Evolutionary conservation across 1,140 invertebrate species (phyloP).

Genomic region (Protaetia brevitarsis): DNA sequence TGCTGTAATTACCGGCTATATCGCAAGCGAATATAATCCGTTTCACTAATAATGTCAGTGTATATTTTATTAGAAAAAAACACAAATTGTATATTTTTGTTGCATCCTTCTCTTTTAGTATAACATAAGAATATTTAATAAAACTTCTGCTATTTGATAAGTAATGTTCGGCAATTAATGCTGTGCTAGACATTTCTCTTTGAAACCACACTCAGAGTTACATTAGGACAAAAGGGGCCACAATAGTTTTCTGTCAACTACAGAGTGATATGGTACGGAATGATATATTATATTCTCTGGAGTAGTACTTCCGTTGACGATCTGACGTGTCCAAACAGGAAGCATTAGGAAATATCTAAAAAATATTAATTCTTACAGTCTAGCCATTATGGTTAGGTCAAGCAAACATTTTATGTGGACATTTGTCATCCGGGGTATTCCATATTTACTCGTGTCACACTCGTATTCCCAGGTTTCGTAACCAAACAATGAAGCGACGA

Average conservation of each 20-base stretch:
- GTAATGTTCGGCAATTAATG: no score
- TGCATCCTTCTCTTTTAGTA: no score
- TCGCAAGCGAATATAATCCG: no score
- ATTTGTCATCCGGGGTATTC: conserved; percentile 1
- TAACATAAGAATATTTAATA: no score
- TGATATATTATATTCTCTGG: neutral
- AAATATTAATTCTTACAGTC: neutral
- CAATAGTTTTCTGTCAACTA: neutral
- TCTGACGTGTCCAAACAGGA: neutral
- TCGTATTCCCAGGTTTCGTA: neutral
- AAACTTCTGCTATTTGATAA: no score
- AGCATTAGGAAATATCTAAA: conserved; percentile 10
- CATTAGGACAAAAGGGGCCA: neutral
- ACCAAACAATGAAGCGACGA: conserved; percentile 3
- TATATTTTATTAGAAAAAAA: no score
- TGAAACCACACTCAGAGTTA: no score
- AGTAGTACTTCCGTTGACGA: neutral
- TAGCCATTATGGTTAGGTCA: neutral
- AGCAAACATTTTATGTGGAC: neutral
- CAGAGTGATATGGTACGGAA: neutral
- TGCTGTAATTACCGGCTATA: no score
- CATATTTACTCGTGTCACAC: conserved; percentile 9
- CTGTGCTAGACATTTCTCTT: no score
- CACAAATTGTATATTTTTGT: no score
- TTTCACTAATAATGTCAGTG: no score